Percentiles rank a stretch among this genome's conserved stretches.
These are phyloP conservation scores for Coilia nasus DNA, from an alignment of 2,797 vertebrate genomes.

Conservation along the genomic window DNA sequence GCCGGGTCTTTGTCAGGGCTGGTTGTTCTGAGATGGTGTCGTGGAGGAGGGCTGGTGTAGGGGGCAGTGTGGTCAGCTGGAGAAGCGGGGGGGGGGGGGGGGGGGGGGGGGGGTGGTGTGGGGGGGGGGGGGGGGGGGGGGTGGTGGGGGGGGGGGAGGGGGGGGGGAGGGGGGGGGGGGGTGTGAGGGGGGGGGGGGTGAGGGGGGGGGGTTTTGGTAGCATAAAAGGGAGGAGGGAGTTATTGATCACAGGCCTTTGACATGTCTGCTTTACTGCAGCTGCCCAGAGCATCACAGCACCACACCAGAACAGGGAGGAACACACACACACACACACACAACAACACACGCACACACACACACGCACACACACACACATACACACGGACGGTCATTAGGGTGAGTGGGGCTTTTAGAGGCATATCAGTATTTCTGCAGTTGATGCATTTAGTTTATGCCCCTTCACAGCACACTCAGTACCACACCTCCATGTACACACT, in stretches of 20 bases:
- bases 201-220: constrained; percentile 18
- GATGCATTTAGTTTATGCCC: too few relatives aligned
- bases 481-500: too few relatives aligned
- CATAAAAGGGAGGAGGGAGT: constrained; percentile 34
- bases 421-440: not conserved
- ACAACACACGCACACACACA: not conserved
- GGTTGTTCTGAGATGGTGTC: too few relatives aligned
- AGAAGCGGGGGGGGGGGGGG: constrained; percentile 33
- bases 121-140: not conserved
- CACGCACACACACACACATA: not conserved
- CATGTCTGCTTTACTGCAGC: constrained; percentile 68
- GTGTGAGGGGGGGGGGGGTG: constrained; percentile 41
- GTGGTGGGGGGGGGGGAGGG: constrained; percentile 24
- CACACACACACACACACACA: constrained; percentile 8
- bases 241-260: constrained; percentile 67
- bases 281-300: constrained; percentile 28
- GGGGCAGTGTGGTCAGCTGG: not conserved
- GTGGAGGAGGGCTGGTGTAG: too few relatives aligned
- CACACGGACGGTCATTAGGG: not conserved
- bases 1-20: too few relatives aligned
- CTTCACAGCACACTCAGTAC: not conserved
- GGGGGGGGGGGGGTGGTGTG: constrained; percentile 44
- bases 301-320: not conserved
- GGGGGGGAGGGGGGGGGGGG: constrained; percentile 20
- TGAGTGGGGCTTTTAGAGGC: not conserved